Evolutionary conservation across 2,113 vertebrate species (phyloP).

Genomic region (Charadrius vociferus): DNA sequence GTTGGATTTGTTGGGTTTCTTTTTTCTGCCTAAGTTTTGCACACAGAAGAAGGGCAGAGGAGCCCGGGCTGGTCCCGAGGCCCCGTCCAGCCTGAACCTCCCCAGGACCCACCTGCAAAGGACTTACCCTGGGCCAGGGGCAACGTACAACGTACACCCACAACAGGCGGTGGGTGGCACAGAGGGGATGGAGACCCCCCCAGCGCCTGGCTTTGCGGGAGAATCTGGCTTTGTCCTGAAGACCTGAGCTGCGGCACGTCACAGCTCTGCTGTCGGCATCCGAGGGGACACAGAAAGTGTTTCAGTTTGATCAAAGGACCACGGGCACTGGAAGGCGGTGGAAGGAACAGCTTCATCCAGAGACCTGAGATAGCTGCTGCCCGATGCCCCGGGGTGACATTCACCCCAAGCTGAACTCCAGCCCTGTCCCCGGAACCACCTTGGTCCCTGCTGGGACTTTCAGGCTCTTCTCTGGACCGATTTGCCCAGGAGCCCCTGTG

Average conservation of each 20-base stretch:
- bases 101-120: not conserved
- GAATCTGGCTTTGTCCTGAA: not conserved
- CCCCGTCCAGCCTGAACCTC: not conserved
- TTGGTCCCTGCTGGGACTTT: not conserved
- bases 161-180: accelerated
- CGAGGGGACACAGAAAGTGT: not conserved
- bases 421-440: not conserved
- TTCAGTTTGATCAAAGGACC: not conserved
- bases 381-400: accelerated
- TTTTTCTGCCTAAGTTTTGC: not conserved
- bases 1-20: not conserved
- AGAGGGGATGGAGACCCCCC: not conserved
- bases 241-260: accelerated
- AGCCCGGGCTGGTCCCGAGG: accelerated
- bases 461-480: accelerated
- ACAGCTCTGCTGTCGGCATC: not conserved
- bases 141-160: not conserved
- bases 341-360: not conserved
- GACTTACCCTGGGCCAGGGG: not conserved
- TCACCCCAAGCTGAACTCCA: not conserved
- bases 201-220: not conserved
- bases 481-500: not conserved
- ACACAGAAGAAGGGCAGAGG: not conserved
- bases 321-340: no score
- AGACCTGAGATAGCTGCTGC: not conserved